Conservation (phyloP, 53 echinoderm and acorn worm species). For the Mesocentrotus franciscanus region DNA sequence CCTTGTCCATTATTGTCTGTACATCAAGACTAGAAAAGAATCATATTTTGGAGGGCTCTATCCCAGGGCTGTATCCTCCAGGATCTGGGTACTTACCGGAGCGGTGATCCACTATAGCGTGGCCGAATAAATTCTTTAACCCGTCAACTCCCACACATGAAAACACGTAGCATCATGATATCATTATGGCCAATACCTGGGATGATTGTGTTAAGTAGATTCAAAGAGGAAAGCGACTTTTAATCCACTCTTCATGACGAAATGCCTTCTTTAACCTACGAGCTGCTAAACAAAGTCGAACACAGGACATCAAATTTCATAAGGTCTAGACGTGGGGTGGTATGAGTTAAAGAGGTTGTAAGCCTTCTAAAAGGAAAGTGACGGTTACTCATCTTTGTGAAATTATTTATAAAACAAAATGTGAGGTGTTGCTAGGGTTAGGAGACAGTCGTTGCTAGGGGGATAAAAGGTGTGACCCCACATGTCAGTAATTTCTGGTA, state of each 20-base stretch:
- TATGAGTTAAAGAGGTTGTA: background rate
- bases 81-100: conserved; percentile 10
- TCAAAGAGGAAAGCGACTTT: too few species aligned
- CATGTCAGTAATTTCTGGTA: background rate
- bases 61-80: background rate
- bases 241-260: background rate
- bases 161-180: too few species aligned
- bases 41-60: background rate
- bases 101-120: background rate
- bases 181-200: too few species aligned
- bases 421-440: background rate
- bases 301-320: background rate
- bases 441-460: background rate
- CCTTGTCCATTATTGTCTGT: background rate
- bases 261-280: background rate
- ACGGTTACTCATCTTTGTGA: background rate
- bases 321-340: background rate
- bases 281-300: background rate
- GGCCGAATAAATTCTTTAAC: background rate
- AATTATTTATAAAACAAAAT: conserved; percentile 31
- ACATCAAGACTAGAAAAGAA: background rate
- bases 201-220: too few species aligned
- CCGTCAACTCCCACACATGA: background rate
- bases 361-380: background rate
- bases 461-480: background rate